Evolutionary conservation across 2,797 vertebrate species (phyloP), one percentile per base, ranked within the genome.

Genomic region (Amphiprion clarkii): DNA sequence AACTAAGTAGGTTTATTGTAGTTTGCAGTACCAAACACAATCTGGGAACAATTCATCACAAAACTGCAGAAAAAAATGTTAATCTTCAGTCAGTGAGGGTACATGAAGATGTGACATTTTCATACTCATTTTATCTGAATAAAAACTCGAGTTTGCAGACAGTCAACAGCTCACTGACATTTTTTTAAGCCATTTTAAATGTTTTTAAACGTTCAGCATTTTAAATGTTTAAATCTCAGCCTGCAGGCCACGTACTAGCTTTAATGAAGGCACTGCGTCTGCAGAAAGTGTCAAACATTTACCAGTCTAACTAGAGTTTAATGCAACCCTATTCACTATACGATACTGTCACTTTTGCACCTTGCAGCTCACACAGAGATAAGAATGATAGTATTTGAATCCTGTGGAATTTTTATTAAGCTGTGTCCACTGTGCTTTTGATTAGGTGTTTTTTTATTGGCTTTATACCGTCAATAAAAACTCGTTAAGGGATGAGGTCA

Each of bases 231-330:
- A 40, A 13, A 40, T 68, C 67, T 10, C 39, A n/a, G 51, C 27
- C 25, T 57, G 65, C 53, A 44, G 52, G 46, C 82, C 52, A 36
- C 31, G 36, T 44, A 49, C 79, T 71, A 33, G 81, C 65, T 69
- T 21, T 12, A 31, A 39, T 0, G 7, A 16, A 12, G 23, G 36
- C 2, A 8, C 61, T 31, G 23, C 6, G n/a, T 52, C 13, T 44
- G 21, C 49, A 59, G 68, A 55, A 19, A 4, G 39, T 13, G 83
- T 90, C 1, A 91, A 92, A 82, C 83, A 91, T 90, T 91, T 53
- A 92, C 88, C 12, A 13, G 74, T 46, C 6, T 25, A 27, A 23
- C 25, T 39, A 19, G 58, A 0, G 56, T 40, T 61, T 57, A 36
- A 61, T 81, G 48, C 77, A 36, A 27, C 52, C 5, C 31, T 5